Evolutionary conservation across 2,888 invertebrate species (phyloP), one percentile per base, ranked within the genome.

Genomic region (Noctua comes): DNA sequence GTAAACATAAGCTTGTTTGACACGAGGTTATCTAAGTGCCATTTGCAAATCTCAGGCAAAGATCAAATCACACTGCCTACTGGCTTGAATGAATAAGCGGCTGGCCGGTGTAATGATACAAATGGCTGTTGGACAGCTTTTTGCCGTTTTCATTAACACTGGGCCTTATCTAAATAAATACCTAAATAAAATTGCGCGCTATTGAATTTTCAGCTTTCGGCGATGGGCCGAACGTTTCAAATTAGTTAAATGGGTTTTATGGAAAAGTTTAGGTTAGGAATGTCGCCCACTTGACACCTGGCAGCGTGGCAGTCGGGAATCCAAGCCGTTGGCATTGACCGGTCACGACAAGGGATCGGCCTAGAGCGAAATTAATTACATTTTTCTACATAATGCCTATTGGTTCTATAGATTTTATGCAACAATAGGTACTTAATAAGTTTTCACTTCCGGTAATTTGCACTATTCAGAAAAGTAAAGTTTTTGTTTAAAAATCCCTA

Each of bases 251-350:
- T 40, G 16, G 16, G n/a, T 43, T 85, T 51, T 51, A 36, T 43
- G 51, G 65, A 83, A 62, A 80, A 68, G 11, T 79, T 48, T 43
- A 43, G 11, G 18, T 64, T 51, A 59, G 24, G 62, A 31, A 62
- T 73, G 79, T 79, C 62, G 73, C 84, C 68, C 71, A 74, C 80
- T 40, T 79, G 48, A 66, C 69, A 51, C 46, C 69, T 68, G 57
- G 70, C 7, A 51, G 48, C 24, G 4, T 46, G 31, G 18, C 27
- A 59, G 24, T 57, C 31, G 31, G 46, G 72, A 54, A 65, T 79
- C 57, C 2, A 36, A 40, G 68, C 16, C 27, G 77, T 66, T 69
- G 10, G 71, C 48, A 79, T 72, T 79, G 84, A 84, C 71, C 24
- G 57, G 83, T 77, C 69, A 83, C 69, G 68, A 36, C 46, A 27